Percentiles rank a stretch among this genome's conserved stretches.
These are phyloP conservation scores for Epinotia bilunana DNA, from an alignment of 2,888 invertebrate species.

Conservation along the genomic window DNA sequence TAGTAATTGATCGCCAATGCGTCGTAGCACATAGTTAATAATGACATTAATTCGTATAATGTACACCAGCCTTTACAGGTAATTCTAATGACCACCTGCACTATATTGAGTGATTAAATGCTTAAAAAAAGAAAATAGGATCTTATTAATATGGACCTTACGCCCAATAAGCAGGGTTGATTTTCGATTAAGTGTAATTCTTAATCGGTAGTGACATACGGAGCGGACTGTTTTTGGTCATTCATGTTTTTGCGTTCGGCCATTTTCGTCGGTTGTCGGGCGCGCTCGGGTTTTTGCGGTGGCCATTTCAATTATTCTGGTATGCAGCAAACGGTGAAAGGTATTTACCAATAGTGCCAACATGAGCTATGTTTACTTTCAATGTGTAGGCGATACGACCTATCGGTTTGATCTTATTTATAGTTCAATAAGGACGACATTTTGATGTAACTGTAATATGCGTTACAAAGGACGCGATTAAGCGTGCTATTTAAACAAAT, in stretches of 20 bases:
- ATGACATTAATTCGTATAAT: conserved; percentile 30
- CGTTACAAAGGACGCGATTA: neutral
- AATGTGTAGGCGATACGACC: neutral
- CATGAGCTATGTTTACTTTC: neutral
- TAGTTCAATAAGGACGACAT: neutral
- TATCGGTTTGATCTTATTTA: neutral
- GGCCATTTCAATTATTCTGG: conserved; percentile 28
- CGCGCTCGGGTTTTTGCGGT: conserved; percentile 8
- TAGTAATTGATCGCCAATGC: conserved; percentile 18
- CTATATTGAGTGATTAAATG: conserved; percentile 29
- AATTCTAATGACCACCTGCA: conserved; percentile 25
- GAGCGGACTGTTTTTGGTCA: conserved; percentile 22
- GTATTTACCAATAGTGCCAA: neutral
- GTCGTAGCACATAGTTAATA: conserved; percentile 24
- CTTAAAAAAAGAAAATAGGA: neutral
- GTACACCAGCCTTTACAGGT: conserved; percentile 16
- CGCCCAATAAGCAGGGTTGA: neutral
- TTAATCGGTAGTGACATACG: neutral
- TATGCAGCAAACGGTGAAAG: conserved; percentile 29
- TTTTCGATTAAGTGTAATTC: neutral
- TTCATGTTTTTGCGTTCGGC: conserved; percentile 27
- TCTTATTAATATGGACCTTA: neutral
- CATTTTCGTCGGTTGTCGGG: conserved; percentile 16
- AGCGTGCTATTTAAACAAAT: neutral
- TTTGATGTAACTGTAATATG: neutral